Conservation (phyloP, 1,140 invertebrate species). For the Tetramorium alpestre region DNA sequence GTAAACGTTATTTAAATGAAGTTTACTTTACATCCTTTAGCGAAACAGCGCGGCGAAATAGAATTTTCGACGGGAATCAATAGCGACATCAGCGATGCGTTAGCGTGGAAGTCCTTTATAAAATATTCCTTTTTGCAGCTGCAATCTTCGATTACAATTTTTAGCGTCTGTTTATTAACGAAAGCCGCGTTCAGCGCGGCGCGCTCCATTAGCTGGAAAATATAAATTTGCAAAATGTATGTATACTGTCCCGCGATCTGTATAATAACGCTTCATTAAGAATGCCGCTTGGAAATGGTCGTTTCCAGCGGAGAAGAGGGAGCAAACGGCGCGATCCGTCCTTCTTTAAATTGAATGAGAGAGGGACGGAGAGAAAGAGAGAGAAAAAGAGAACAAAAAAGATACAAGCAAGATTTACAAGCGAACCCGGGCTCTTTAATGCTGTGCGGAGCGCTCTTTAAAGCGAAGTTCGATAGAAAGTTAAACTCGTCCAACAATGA, state of each 20-base stretch:
- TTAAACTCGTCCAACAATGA: slow-evolving; percentile 69
- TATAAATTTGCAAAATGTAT: slow-evolving; percentile 46
- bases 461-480: slow-evolving; percentile 67
- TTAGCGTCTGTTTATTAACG: slow-evolving; percentile 30
- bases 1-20: slow-evolving; percentile 7
- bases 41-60: background rate
- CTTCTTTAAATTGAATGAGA: slow-evolving; percentile 55
- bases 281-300: slow-evolving; percentile 68
- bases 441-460: slow-evolving; percentile 49
- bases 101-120: background rate
- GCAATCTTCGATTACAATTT: slow-evolving; percentile 29
- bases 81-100: background rate
- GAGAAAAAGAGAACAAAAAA: slow-evolving; percentile 52
- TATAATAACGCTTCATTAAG: slow-evolving; percentile 73
- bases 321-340: slow-evolving; percentile 32
- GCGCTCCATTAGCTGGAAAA: slow-evolving; percentile 46
- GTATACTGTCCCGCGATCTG: slow-evolving; percentile 40
- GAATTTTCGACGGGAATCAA: background rate
- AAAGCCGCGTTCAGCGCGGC: background rate
- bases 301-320: slow-evolving; percentile 52
- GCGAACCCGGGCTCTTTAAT: slow-evolving; percentile 65
- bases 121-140: slow-evolving; percentile 1
- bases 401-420: slow-evolving; percentile 70
- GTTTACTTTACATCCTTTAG: background rate
- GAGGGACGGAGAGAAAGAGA: slow-evolving; percentile 5